Base-by-base conservation (phyloP, 2,113 vertebrate species). In the Hippocampus mohnikei region DNA sequence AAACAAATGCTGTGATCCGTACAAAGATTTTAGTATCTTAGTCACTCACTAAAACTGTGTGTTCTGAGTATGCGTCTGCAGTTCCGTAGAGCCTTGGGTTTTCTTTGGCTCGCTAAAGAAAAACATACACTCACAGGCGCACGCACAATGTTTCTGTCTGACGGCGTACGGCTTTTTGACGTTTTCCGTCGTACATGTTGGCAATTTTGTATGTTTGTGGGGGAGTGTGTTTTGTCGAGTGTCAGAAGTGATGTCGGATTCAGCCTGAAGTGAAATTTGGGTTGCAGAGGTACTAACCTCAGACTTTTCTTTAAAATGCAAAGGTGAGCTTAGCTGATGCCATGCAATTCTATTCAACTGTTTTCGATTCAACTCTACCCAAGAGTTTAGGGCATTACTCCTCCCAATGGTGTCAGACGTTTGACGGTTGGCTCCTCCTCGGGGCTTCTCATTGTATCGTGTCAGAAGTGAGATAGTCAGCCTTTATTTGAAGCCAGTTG, bases 41-140 rank as follows among this genome's bases (percentile, higher is more conserved):
- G 72, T 77, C 75, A 69, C 62, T 74, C 60, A 76, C 69, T 8
- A 81, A 75, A 60, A 61, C 42, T 82, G 59, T 73, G 40, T 66
- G 55, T 41, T 82, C 50, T 72, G 60, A 76, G 69, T 80, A 75
- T 76, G 73, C 68, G 61, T 59, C 60, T 53, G 61, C 58, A 23
- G 8, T n/a, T 55, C 7, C 52, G 10, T 11, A 77, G 71, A 70
- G 64, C 70, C 76, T 40, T 48, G 64, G 64, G 72, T 79, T 84
- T 70, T 74, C 64, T 10, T 68, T 44, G 67, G 33, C 53, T 66
- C 61, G 52, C 29, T 65, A 46, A 85, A 20, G 6, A 33, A 16
- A 33, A 12, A 60, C 16, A 27, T 23, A 3, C 8, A 42, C 41
- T 10, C 41, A 42, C 41, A 12, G 41, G 10, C 12, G 55, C 55